phyloP scores from a whole-genome alignment of 2,113 vertebrate genomes.

The Stercorarius parasiticus region DNA sequence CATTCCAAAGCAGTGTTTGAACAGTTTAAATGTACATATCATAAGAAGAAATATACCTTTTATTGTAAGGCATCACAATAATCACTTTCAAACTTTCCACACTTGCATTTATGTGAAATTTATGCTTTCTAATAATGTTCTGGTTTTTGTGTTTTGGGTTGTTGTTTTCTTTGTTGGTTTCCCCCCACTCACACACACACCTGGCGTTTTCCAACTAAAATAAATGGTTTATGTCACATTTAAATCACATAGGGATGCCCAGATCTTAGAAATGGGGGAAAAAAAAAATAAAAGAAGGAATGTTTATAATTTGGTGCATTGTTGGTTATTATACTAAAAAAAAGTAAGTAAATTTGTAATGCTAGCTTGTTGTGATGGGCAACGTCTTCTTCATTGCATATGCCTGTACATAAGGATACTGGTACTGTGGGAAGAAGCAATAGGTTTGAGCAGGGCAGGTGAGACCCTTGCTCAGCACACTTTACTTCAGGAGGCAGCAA shows the following conservation, averaged over 20 bases:
- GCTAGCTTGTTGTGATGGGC: not conserved
- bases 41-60: not conserved
- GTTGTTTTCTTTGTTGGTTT: not conserved
- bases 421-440: not conserved
- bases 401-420: rapidly evolving
- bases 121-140: not conserved
- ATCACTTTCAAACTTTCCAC: not conserved
- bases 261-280: not conserved
- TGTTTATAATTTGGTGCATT: not conserved
- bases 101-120: not conserved
- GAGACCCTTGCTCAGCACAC: not conserved
- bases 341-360: not conserved
- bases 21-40: not conserved
- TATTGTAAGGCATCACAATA: not conserved
- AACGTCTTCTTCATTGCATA: not conserved
- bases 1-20: not conserved
- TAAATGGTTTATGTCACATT: not conserved
- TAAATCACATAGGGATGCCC: not conserved
- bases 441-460: not conserved
- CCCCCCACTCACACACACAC: no score
- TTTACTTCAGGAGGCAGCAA: not conserved
- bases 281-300: not conserved
- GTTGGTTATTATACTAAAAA: not conserved
- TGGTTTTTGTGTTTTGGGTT: rapidly evolving
- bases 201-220: not conserved